Percentiles rank a stretch among this genome's conserved stretches.
Conservation (phyloP, 2,888 invertebrate species). For the Lithophane semibrunnea region DNA sequence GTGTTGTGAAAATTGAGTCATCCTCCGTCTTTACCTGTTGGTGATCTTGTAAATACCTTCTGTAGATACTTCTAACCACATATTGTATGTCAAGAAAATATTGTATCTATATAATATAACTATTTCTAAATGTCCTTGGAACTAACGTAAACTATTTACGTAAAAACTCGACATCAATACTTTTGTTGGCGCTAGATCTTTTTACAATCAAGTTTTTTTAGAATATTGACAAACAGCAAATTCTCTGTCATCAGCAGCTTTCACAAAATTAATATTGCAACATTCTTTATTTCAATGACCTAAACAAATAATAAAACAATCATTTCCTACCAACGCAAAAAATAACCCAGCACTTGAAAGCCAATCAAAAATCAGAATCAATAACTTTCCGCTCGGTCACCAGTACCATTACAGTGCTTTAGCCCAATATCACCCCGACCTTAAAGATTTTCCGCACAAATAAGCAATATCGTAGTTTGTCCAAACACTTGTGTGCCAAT, state of each 20-base stretch:
- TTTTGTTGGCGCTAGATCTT: too few relatives aligned
- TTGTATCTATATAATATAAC: too few relatives aligned
- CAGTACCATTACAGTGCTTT: slow-evolving; percentile 51
- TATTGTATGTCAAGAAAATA: too few relatives aligned
- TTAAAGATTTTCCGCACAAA: slow-evolving; percentile 83
- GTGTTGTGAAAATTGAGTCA: not conserved
- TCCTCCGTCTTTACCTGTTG: not conserved
- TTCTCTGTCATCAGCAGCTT: not conserved
- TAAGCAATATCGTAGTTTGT: slow-evolving; percentile 88
- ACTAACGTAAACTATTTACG: too few relatives aligned
- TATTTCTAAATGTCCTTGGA: too few relatives aligned
- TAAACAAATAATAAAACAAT: slow-evolving; percentile 36
- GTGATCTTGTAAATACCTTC: too few relatives aligned
- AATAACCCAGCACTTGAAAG: slow-evolving; percentile 21
- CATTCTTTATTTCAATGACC: not conserved
- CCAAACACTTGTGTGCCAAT: slow-evolving; percentile 89
- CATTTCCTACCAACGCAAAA: slow-evolving; percentile 16
- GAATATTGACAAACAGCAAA: not conserved
- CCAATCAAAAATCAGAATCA: slow-evolving; percentile 54
- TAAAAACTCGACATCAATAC: too few relatives aligned
- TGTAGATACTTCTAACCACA: too few relatives aligned
- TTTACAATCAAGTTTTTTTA: too few relatives aligned
- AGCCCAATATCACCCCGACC: slow-evolving; percentile 65
- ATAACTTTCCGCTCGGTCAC: slow-evolving; percentile 54
- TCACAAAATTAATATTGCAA: not conserved